Evolutionary conservation across 2,797 vertebrate genomes (phyloP), one percentile per base, ranked within the genome.

Genomic region (Lacerta agilis): DNA sequence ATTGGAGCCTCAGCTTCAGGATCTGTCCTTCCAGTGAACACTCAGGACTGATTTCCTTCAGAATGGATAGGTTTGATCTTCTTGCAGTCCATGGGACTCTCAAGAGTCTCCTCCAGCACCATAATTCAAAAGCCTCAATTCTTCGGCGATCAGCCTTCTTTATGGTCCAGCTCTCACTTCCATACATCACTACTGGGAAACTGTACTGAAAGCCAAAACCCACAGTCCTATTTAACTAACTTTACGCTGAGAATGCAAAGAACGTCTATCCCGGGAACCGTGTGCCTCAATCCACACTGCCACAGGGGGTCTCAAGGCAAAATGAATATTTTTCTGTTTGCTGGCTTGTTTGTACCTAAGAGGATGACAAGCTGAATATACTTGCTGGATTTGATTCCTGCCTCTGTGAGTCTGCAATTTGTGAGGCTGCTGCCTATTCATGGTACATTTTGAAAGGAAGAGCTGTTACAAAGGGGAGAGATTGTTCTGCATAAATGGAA

Each of bases 241-340:
- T 87, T 78, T 41, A 43, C 80, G 58, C 58, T 83, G 33, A 36
- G 36, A 69, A 88, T 87, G 41, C 78, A 86, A 13, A 29, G n/a
- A 64, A 80, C 20, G 4, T 88, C 20, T n/a, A 88, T 79, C 0
- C 9, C 79, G 85, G 27, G 27, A 81, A 88, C 82, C 85, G 45
- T 66, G 43, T 69, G 85, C 41, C 72, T 86, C 49, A 25, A 86
- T 91, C 87, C 90, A 80, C 27, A 83, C 90, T 92, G 82, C 86
- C 88, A 88, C 3, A 41, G 79, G 25, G 61, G 76, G 61, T 87
- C 87, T 71, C 91, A 86, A 87, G 89, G 86, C 79, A 92, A 91
- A 89, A 69, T 3, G 33, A 87, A 88, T 79, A 55, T 88, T 89
- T 49, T 87, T 9, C 17, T 76, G 1, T 89, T 92, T 91, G 43